A percentile compares a stretch with the other conserved stretches of the same genome.
Conservation (phyloP, 1,140 invertebrate genomes). For the Eulimnadia texana region DNA sequence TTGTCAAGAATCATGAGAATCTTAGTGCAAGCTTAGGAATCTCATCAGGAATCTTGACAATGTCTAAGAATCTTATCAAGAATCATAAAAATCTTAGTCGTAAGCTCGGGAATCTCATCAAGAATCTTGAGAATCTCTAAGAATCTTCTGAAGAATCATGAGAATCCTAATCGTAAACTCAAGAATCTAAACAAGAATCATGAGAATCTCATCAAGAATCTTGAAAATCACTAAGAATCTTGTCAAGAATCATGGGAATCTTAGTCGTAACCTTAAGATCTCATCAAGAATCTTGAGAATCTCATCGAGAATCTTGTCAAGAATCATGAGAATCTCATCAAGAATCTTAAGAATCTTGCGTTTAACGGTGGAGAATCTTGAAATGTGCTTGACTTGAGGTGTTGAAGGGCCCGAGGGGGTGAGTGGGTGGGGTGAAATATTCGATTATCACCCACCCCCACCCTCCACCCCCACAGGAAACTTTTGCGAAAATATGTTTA, state of each 20-base stretch:
- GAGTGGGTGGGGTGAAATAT: no score
- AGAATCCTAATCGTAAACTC: no score
- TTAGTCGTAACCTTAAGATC: not conserved
- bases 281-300: not conserved
- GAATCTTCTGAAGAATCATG: no score
- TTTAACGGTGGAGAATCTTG: no score
- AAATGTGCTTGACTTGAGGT: no score
- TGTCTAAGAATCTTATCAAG: not conserved
- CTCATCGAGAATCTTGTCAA: not conserved
- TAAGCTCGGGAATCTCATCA: not conserved
- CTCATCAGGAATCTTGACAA: not conserved
- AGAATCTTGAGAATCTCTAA: not conserved
- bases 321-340: no score
- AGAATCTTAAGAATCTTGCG: no score
- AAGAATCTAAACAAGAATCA: no score
- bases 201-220: no score
- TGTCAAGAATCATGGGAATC: not conserved
- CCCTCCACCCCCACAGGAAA: not conserved
- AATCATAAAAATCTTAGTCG: not conserved
- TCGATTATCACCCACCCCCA: no score
- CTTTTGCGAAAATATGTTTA: not conserved
- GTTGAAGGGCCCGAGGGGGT: no score
- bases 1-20: not conserved
- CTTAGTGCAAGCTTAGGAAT: no score
- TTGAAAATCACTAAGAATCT: not conserved